Conservation (phyloP, 2,113 vertebrate species). For the Morphnarchus princeps region DNA sequence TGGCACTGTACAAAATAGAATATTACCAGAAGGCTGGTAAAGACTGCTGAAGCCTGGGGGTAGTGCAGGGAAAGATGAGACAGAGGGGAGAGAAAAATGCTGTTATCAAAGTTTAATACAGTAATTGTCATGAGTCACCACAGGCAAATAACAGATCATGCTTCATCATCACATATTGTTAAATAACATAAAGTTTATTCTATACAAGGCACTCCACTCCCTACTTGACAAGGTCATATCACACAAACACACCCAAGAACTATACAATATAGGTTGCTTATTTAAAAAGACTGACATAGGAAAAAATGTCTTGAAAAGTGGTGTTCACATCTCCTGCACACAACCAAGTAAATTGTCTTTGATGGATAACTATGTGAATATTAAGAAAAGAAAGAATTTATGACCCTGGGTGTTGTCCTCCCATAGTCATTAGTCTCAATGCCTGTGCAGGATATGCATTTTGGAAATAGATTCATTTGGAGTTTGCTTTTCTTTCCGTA, state of each 20-base stretch:
- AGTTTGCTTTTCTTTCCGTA: neutral
- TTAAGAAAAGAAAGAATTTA: neutral
- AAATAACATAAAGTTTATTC: neutral
- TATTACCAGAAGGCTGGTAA: conserved; percentile 57
- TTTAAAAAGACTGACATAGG: neutral
- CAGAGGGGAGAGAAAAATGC: neutral
- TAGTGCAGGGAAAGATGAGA: neutral
- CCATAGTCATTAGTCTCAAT: neutral
- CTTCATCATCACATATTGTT: neutral
- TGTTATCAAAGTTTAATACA: conserved; percentile 55
- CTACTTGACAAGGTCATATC: neutral
- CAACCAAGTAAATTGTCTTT: neutral
- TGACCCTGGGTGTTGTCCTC: neutral
- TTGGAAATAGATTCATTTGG: neutral
- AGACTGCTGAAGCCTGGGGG: neutral
- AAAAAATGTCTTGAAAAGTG: neutral
- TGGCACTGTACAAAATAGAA: conserved; percentile 40
- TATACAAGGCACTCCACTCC: neutral
- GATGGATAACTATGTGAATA: neutral
- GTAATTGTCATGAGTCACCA: conserved; percentile 45
- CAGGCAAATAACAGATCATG: conserved; percentile 3
- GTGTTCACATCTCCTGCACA: neutral
- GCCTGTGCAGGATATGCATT: neutral
- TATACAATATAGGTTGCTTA: neutral
- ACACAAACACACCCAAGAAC: neutral